phyloP scores from a whole-genome alignment of 2,888 invertebrate species.

The Acronicta alni region DNA sequence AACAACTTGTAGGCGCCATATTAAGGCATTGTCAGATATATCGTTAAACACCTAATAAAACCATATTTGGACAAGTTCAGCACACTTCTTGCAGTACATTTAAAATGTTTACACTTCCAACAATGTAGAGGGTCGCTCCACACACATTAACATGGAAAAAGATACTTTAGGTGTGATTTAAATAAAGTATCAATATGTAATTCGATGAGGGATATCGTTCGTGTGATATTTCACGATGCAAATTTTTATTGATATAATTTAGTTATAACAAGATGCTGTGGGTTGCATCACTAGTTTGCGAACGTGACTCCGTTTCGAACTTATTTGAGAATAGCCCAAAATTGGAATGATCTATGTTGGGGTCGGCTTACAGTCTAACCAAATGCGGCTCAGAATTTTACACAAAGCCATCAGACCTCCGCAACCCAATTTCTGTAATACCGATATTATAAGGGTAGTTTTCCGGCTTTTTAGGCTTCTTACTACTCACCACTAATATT shows the following conservation, averaged over 20 bases:
- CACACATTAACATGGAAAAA: constrained; percentile 61
- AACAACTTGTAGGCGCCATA: constrained; percentile 16
- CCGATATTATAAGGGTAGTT: too few relatives aligned
- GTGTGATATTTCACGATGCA: constrained; percentile 50
- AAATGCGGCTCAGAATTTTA: too few relatives aligned
- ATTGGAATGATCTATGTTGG: too few relatives aligned
- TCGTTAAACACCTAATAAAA: constrained; percentile 44
- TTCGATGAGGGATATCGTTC: constrained; percentile 52
- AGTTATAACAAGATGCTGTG: constrained; percentile 37
- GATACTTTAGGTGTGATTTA: constrained; percentile 53
- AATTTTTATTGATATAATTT: constrained; percentile 45
- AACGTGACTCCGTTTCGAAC: constrained; percentile 12
- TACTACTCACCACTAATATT: too few relatives aligned
- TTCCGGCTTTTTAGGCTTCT: too few relatives aligned
- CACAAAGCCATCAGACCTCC: too few relatives aligned
- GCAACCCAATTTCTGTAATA: too few relatives aligned
- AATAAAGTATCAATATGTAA: constrained; percentile 60
- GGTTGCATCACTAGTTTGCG: constrained; percentile 33
- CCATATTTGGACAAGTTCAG: constrained; percentile 33
- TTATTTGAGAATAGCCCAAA: too few relatives aligned
- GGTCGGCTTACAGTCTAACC: too few relatives aligned
- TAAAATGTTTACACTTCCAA: constrained; percentile 61
- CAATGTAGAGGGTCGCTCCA: constrained; percentile 60
- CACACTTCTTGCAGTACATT: constrained; percentile 10
- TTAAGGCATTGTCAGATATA: constrained; percentile 13